Evolutionary conservation across 2,113 vertebrate genomes (phyloP), one percentile per base, ranked within the genome.

Genomic region (Periophthalmus modestus): DNA sequence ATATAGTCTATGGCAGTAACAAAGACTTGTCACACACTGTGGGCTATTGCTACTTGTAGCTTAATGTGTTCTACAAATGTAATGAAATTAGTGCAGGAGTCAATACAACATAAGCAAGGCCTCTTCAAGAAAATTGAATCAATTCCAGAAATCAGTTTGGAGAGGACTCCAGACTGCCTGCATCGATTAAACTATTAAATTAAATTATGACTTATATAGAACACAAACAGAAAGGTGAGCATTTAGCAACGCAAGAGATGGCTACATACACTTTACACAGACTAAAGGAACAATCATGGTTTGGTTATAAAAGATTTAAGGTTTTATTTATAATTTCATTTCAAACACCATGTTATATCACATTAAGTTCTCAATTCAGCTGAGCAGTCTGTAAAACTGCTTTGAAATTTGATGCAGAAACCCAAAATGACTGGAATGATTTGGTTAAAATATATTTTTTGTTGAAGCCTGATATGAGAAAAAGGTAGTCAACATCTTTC

Each of bases 41-140:
- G 18, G 18, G 52, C 52, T 54, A 52, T 52, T 52, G 48, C 7
- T 55, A 21, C 19, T 55, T n/a, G 52, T 55, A 55, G 7, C 18
- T 55, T 55, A 55, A 55, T 62, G 3, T 46, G 11, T 67, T n/a
- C 59, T 43, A 46, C 19, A 66, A 66, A 43, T 66, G 36, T 46
- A 65, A 89, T 85, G 1, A 78, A 79, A 91, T 90, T 83, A 90
- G 80, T 68, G 62, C 21, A 68, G 63, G 24, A 71, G 52, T 82
- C 79, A 74, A 61, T 87, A 82, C 65, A 66, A 75, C 21, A 23
- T 24, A 66, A 75, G 68, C 74, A 84, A 74, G 68, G 69, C 80
- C 69, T 85, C 78, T 85, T 86, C 85, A 88, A 84, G 77, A 89
- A 93, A 90, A 82, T 52, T 83, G 81, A 86, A 82, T 88, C 68